phyloP scores from a whole-genome alignment of 2,888 invertebrate genomes.

The Papilio elwesi region DNA sequence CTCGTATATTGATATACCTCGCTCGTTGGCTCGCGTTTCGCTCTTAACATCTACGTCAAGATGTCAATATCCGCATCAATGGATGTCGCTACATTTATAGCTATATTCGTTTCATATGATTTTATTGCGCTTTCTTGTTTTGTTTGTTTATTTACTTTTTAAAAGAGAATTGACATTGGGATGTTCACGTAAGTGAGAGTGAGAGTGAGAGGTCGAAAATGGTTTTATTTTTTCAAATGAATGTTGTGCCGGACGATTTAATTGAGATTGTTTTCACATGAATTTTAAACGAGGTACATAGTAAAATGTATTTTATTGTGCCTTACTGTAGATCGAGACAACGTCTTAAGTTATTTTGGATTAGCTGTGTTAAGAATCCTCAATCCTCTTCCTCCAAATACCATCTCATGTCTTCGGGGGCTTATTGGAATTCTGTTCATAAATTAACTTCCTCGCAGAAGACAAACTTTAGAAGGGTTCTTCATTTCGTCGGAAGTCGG shows the following conservation, averaged over 20 bases:
- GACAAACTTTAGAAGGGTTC: no score
- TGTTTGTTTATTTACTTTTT: not conserved
- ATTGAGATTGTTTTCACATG: not conserved
- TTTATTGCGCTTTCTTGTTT: not conserved
- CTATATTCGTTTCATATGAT: not conserved
- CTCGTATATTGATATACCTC: conserved; percentile 19
- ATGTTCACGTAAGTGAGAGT: conserved; percentile 5
- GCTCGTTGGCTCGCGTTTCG: conserved; percentile 15
- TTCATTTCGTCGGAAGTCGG: no score
- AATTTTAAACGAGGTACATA: no score
- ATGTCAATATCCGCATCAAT: conserved; percentile 39
- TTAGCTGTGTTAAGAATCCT: no score
- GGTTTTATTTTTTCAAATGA: not conserved
- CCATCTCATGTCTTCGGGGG: not conserved
- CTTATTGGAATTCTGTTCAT: not conserved
- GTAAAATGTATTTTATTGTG: no score
- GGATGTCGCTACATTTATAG: not conserved
- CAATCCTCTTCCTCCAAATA: no score
- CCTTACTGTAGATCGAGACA: not conserved
- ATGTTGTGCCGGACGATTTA: not conserved
- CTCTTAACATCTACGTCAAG: conserved; percentile 37
- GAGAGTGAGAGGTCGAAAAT: conserved; percentile 2
- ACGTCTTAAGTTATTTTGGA: no score
- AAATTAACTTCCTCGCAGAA: no score
- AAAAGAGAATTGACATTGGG: not conserved